phyloP scores from a whole-genome alignment of 2,797 vertebrate genomes.

The Tokudaia muenninki region DNA sequence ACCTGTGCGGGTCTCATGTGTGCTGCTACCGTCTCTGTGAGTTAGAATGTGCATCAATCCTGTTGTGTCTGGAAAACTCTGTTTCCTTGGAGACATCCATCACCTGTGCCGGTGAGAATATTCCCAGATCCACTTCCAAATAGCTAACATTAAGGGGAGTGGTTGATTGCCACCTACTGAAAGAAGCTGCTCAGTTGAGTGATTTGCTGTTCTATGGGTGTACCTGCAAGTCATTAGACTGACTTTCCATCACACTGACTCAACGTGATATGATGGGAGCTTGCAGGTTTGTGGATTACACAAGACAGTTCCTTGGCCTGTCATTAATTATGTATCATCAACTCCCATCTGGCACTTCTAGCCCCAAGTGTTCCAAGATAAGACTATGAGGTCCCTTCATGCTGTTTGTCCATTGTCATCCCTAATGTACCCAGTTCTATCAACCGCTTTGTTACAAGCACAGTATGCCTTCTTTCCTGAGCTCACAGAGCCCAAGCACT shows the following conservation, averaged over 20 bases:
- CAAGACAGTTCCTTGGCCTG: not conserved
- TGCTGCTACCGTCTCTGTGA: not conserved
- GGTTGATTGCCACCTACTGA: not conserved
- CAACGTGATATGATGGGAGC: not conserved
- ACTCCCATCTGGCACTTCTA: not conserved
- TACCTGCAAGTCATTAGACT: not conserved
- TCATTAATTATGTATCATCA: not conserved
- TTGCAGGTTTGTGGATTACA: not conserved
- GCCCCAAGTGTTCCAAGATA: not conserved
- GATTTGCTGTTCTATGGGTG: not conserved
- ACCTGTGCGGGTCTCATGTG: not conserved
- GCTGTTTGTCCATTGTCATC: not conserved
- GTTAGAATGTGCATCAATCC: not conserved
- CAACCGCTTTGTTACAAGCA: not conserved
- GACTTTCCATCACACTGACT: not conserved
- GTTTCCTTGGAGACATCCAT: not conserved
- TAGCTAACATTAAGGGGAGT: not conserved
- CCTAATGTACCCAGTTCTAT: not conserved
- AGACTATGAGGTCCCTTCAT: not conserved
- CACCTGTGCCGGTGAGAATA: not conserved
- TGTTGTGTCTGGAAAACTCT: not conserved
- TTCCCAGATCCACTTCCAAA: not conserved
- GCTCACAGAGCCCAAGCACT: not conserved
- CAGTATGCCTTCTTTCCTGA: not conserved
- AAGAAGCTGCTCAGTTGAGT: not conserved